Evolutionary conservation across 2,888 invertebrate species (phyloP).

Genomic region (Teleiodes luculella): DNA sequence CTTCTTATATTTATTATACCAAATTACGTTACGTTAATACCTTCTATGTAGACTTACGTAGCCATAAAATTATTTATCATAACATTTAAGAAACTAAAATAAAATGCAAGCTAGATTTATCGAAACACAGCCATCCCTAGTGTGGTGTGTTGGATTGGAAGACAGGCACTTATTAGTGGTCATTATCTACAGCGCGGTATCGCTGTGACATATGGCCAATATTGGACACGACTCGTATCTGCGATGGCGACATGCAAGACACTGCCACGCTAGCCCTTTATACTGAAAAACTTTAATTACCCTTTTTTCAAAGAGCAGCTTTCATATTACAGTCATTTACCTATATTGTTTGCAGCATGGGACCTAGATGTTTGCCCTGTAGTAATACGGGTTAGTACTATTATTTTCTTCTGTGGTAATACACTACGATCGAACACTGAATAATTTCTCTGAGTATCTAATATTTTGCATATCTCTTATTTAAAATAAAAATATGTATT

Average conservation of each 20-base stretch:
- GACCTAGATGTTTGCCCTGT: background rate
- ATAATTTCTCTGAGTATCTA: too few relatives aligned
- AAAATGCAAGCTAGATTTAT: background rate
- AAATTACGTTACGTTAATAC: too few relatives aligned
- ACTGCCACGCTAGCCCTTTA: slow-evolving; percentile 52
- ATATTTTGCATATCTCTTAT: too few relatives aligned
- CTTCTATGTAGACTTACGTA: too few relatives aligned
- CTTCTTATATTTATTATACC: too few relatives aligned
- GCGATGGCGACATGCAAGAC: slow-evolving; percentile 53
- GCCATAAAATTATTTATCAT: too few relatives aligned
- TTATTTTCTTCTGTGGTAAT: too few relatives aligned
- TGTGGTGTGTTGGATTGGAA: slow-evolving; percentile 61
- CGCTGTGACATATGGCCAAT: slow-evolving; percentile 75
- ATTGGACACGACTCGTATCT: slow-evolving; percentile 57
- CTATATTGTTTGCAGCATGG: background rate
- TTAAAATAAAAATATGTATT: too few relatives aligned
- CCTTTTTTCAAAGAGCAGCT: slow-evolving; percentile 38
- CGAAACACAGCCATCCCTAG: slow-evolving; percentile 37
- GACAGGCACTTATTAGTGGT: slow-evolving; percentile 75
- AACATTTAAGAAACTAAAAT: too few relatives aligned
- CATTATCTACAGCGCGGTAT: slow-evolving; percentile 69
- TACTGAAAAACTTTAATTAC: slow-evolving; percentile 59
- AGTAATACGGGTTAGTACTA: too few relatives aligned
- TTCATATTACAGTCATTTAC: background rate
- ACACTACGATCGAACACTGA: too few relatives aligned